Evolutionary conservation across 1,140 invertebrate species (phyloP), one percentile per base, ranked within the genome.

Genomic region (Saccostrea echinata): DNA sequence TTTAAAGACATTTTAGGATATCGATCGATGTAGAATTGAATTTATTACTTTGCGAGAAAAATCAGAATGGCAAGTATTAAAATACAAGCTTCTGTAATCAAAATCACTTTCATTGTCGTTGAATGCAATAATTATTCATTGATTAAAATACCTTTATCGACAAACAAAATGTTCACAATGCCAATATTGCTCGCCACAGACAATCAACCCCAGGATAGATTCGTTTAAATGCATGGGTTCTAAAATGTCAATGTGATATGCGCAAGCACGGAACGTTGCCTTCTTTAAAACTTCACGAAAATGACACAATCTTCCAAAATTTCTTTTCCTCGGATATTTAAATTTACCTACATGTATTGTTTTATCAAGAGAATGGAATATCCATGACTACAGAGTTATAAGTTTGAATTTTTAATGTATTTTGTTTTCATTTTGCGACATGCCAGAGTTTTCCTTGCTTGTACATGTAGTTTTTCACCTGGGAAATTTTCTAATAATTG

Each of bases 201-300:
- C 12, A 33, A 76, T 61, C 55, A 21, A 21, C 16, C 55, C n/a
- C 6, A 21, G 16, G 55, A 3, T 3, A 18, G 16, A 61, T 6
- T 61, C n/a, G 18, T 21, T 61, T 61, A 21, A 61, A 61, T 21
- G n/a, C n/a, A 21, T n/a, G 55, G 55, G 43, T 43, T 43, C 0
- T 43, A 43, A 43, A 43, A n/a, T 21, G 18, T n/a, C 12, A 76
- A 0, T 9, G 16, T 30, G 24, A 76, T 76, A 76, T 76, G 68
- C 68, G 27, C 68, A 33, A 76, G 27, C 68, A 71, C 68, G 68
- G 68, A 71, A 71, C 68, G 68, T 30, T 71, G 68, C 68, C 27
- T 76, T 76, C 68, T 76, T 76, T 76, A 76, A 27, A 43, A 18
- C 33, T 76, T 30, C 33, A 33, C 18, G 68, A 2, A 76, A 76